Percentiles rank a stretch among this genome's conserved stretches.
Evolutionary conservation across 2,888 invertebrate species (phyloP).

Genomic region (Drosophila kuntzei): DNA sequence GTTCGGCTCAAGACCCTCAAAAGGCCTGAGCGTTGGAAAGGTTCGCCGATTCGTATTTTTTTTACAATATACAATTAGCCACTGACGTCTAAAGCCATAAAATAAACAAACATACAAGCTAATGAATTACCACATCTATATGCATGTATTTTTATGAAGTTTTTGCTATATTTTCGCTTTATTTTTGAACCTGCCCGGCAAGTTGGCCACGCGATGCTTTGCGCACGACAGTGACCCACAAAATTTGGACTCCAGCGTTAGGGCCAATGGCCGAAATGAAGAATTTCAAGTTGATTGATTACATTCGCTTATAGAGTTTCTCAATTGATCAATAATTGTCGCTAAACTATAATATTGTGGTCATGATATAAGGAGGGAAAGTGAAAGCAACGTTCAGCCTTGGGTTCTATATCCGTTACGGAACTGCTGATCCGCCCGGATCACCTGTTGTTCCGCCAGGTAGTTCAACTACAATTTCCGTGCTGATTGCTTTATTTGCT

Average conservation of each 20-base stretch:
- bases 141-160: background rate
- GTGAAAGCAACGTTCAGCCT: constrained; percentile 52
- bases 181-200: constrained; percentile 7
- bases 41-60: constrained; percentile 41
- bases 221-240: constrained; percentile 63
- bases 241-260: constrained; percentile 30
- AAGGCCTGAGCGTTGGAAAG: constrained; percentile 56
- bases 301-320: background rate
- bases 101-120: constrained; percentile 20
- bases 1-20: constrained; percentile 40
- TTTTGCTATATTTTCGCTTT: constrained; percentile 12
- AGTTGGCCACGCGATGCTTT: constrained; percentile 35
- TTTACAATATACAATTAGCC: constrained; percentile 48
- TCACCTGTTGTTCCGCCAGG: constrained; percentile 41
- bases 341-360: constrained; percentile 3
- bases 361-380: constrained; percentile 19
- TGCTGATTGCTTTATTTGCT: constrained; percentile 32
- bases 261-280: constrained; percentile 32
- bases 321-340: constrained; percentile 14
- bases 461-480: constrained; percentile 48
- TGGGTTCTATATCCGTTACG: constrained; percentile 42
- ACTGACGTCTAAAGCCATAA: constrained; percentile 9
- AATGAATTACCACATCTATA: constrained; percentile 36
- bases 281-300: constrained; percentile 11
- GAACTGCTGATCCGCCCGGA: constrained; percentile 41